These are phyloP conservation scores for Larimichthys crocea DNA, from an alignment of 2,113 vertebrate genomes.

Conservation along the genomic window DNA sequence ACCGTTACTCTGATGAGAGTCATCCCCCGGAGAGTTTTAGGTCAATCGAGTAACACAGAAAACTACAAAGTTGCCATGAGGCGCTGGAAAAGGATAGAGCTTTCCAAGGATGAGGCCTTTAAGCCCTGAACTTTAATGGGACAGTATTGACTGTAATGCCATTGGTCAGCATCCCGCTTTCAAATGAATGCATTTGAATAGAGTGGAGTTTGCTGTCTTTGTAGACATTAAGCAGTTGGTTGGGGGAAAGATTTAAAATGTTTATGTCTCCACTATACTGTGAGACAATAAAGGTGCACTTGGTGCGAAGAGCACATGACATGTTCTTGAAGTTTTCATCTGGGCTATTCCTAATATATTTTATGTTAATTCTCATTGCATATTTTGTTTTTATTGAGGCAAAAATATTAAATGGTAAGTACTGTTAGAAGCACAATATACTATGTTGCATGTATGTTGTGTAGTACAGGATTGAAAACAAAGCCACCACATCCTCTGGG, in stretches of 20 bases:
- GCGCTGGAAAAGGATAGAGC: slow-evolving; percentile 90
- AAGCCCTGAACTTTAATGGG: slow-evolving; percentile 73
- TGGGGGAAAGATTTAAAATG: neutral
- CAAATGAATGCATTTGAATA: no score
- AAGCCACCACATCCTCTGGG: neutral
- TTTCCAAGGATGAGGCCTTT: slow-evolving; percentile 85
- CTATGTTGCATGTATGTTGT: neutral
- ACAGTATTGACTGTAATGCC: neutral
- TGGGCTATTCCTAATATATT: neutral
- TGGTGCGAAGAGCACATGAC: neutral
- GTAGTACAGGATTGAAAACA: neutral
- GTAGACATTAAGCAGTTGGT: neutral
- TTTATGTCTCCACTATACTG: neutral
- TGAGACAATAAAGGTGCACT: slow-evolving; percentile 54
- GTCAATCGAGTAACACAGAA: slow-evolving; percentile 85
- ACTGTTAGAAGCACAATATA: neutral
- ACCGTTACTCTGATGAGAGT: slow-evolving; percentile 90
- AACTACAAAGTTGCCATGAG: slow-evolving; percentile 89
- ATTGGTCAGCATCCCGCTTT: neutral
- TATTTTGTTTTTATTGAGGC: neutral
- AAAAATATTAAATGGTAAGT: neutral
- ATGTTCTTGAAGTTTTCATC: slow-evolving; percentile 1
- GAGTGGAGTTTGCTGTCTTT: neutral
- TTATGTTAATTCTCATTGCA: neutral
- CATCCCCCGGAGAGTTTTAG: slow-evolving; percentile 84